Conservation (phyloP, 2,888 invertebrate genomes). For the Carpatolechia fugitivella region DNA sequence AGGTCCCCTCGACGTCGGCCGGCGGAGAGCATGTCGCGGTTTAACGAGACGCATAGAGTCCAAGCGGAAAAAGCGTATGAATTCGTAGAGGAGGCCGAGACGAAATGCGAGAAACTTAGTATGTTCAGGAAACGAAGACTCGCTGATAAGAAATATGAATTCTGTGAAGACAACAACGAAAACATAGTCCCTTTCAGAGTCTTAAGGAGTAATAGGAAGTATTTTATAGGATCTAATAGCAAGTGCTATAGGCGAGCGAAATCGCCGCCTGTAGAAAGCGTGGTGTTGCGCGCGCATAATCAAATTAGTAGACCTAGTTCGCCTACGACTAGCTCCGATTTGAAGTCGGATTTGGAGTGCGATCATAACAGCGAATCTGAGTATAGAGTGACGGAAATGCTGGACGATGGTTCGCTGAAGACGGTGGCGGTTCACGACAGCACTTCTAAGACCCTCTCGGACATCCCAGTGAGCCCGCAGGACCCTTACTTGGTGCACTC, state of each 20-base stretch:
- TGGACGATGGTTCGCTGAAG: conserved; percentile 73
- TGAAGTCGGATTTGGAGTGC: conserved; percentile 54
- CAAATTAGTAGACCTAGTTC: conserved; percentile 64
- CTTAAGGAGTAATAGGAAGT: conserved; percentile 76
- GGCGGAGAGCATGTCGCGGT: conserved; percentile 74
- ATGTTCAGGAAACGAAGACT: conserved; percentile 90
- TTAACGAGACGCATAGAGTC: conserved; percentile 74
- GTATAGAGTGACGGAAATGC: conserved; percentile 72
- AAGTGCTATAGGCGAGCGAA: conserved; percentile 57
- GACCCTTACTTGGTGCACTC: conserved; percentile 75
- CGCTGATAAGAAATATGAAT: conserved; percentile 95
- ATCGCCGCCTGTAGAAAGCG: conserved; percentile 66
- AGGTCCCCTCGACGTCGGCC: conserved; percentile 68
- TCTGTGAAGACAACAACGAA: conserved; percentile 87
- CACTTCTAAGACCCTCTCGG: conserved; percentile 72
- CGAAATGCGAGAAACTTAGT: conserved; percentile 91
- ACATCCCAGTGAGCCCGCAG: conserved; percentile 65
- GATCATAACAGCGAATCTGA: conserved; percentile 71
- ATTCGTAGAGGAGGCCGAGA: conserved; percentile 89
- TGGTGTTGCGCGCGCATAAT: conserved; percentile 67
- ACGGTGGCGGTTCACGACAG: conserved; percentile 73
- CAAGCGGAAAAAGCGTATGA: conserved; percentile 89
- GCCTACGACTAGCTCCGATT: conserved; percentile 47
- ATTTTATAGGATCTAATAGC: conserved; percentile 66
- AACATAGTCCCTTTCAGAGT: conserved; percentile 83